A percentile compares a stretch with the other conserved stretches of the same genome.
These are phyloP conservation scores for Chrysolina oricalcia DNA, from an alignment of 2,888 invertebrate genomes.

Conservation along the genomic window DNA sequence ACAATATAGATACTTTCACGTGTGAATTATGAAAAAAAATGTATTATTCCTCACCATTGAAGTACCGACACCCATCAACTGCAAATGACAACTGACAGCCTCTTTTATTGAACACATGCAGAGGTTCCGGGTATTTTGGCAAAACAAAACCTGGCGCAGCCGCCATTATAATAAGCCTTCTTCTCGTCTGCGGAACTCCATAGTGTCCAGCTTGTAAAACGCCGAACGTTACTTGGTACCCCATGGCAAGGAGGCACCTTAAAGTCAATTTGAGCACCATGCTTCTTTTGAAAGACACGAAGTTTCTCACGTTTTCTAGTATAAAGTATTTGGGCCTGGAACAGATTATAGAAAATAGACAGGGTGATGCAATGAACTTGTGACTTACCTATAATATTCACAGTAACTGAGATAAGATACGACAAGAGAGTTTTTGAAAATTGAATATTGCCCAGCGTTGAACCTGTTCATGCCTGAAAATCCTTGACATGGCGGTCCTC, in stretches of 20 bases:
- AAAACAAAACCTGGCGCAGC: conserved; percentile 85
- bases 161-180: conserved; percentile 83
- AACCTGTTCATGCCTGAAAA: conserved; percentile 94
- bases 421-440: conserved; percentile 89
- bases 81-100: conserved; percentile 79
- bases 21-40: too few relatives aligned
- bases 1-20: too few relatives aligned
- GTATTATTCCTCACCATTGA: conserved; percentile 61
- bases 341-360: background rate
- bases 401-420: conserved; percentile 88
- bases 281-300: conserved; percentile 86
- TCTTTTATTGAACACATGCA: conserved; percentile 81
- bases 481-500: conserved; percentile 92
- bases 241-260: conserved; percentile 85
- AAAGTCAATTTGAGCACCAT: conserved; percentile 88
- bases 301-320: conserved; percentile 90
- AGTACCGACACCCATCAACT: conserved; percentile 74
- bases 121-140: conserved; percentile 86
- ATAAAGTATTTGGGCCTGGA: conserved; percentile 83
- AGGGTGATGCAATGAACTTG: background rate
- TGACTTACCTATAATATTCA: conserved; percentile 81
- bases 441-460: conserved; percentile 87
- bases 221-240: conserved; percentile 90
- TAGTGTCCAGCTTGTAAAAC: conserved; percentile 91
- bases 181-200: conserved; percentile 87